These are phyloP conservation scores for Bos indicus DNA, from an alignment of 2,113 vertebrate species.

Conservation along the genomic window DNA sequence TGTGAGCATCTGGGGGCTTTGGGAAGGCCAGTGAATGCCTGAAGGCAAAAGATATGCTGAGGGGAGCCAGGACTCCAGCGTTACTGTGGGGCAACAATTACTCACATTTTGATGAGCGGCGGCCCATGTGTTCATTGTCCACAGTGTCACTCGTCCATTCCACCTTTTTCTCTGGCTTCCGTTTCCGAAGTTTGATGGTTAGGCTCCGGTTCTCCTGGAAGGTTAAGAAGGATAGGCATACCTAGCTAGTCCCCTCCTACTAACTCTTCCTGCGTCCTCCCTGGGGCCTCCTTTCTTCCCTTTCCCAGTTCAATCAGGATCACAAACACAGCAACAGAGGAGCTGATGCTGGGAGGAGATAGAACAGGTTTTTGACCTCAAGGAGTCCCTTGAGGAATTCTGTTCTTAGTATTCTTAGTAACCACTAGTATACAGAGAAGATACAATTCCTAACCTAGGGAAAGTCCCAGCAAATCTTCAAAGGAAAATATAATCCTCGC, in stretches of 20 bases:
- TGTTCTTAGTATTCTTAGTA: not conserved
- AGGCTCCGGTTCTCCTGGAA: conserved; percentile 90
- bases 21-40: not conserved
- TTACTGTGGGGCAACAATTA: not conserved
- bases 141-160: conserved; percentile 95
- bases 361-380: not conserved
- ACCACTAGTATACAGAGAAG: not conserved
- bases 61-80: not conserved
- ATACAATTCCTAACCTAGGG: conserved; percentile 26
- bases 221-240: not conserved
- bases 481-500: not conserved
- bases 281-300: not conserved
- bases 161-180: conserved; percentile 94
- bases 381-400: not conserved
- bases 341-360: not conserved
- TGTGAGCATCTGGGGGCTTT: not conserved
- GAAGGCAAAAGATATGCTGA: not conserved
- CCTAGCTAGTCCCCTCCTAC: not conserved
- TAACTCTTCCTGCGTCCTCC: not conserved
- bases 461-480: not conserved
- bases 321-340: not conserved
- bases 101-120: conserved; percentile 95
- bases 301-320: not conserved
- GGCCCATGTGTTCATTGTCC: conserved; percentile 93
- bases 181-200: conserved; percentile 92